Percentiles rank a stretch among this genome's conserved stretches.
These are phyloP conservation scores for Temnothorax ravouxi DNA, from an alignment of 2,888 invertebrate species.

Conservation along the genomic window DNA sequence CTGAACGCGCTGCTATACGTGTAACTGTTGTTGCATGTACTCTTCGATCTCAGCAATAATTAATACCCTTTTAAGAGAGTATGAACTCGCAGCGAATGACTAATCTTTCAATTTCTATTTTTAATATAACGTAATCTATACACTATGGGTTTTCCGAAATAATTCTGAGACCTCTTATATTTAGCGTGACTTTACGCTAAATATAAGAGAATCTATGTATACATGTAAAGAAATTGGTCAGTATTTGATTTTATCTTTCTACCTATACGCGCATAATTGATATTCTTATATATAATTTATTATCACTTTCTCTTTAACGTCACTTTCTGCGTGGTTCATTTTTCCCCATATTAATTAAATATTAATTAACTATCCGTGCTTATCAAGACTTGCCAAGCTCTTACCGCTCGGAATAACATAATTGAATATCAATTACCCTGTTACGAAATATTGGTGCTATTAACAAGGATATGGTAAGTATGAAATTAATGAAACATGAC, in stretches of 20 bases:
- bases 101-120: neutral
- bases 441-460: constrained; percentile 31
- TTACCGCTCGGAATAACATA: constrained; percentile 22
- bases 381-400: neutral
- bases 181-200: neutral
- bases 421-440: constrained; percentile 45
- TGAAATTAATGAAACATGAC: constrained; percentile 42
- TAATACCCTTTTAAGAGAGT: neutral
- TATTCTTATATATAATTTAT: constrained; percentile 16
- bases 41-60: neutral
- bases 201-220: neutral
- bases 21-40: neutral
- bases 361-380: constrained; percentile 33
- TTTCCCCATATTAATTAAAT: constrained; percentile 35
- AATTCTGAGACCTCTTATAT: neutral
- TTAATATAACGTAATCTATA: neutral
- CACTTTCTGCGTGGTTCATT: neutral
- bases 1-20: neutral
- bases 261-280: neutral
- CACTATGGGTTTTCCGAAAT: neutral
- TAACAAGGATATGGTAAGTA: constrained; percentile 22
- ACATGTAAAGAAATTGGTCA: neutral
- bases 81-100: neutral
- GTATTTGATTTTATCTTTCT: constrained; percentile 7
- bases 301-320: constrained; percentile 8